phyloP scores from a whole-genome alignment of 2,888 invertebrate species.

The Pantelozetes paolii region DNA sequence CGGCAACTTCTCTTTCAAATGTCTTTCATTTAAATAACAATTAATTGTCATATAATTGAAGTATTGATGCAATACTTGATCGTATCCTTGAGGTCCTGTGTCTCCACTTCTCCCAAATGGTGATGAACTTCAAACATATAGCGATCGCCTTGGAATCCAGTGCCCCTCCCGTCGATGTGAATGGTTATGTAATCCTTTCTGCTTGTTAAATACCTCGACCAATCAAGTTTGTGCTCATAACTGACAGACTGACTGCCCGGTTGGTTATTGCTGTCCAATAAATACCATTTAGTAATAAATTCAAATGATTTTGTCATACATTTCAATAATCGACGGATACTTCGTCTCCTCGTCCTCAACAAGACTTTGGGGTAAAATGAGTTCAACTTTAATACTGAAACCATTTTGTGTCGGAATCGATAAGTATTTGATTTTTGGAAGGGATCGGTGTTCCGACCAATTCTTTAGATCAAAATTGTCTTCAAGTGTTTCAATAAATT shows the following conservation, averaged over 20 bases:
- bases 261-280: slow-evolving; percentile 56
- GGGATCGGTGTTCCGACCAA: slow-evolving; percentile 67
- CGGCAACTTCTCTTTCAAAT: slow-evolving; percentile 76
- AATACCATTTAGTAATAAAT: too few species aligned
- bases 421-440: slow-evolving; percentile 81
- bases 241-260: slow-evolving; percentile 88
- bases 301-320: slow-evolving; percentile 70
- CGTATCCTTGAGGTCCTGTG: slow-evolving; percentile 69
- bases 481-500: slow-evolving; percentile 59
- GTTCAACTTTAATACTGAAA: slow-evolving; percentile 63
- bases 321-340: slow-evolving; percentile 83
- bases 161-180: slow-evolving; percentile 87
- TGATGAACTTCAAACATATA: slow-evolving; percentile 78
- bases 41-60: background rate
- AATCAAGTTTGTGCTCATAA: slow-evolving; percentile 78
- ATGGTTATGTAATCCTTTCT: slow-evolving; percentile 82
- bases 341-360: slow-evolving; percentile 84
- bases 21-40: slow-evolving; percentile 57
- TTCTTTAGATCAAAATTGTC: slow-evolving; percentile 72
- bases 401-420: slow-evolving; percentile 83
- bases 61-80: slow-evolving; percentile 56
- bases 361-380: slow-evolving; percentile 80
- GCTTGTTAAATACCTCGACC: slow-evolving; percentile 81
- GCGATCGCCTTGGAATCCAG: slow-evolving; percentile 77
- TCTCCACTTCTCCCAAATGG: slow-evolving; percentile 80